Conservation (phyloP, 1,140 invertebrate species). For the Holotrichia oblita region DNA sequence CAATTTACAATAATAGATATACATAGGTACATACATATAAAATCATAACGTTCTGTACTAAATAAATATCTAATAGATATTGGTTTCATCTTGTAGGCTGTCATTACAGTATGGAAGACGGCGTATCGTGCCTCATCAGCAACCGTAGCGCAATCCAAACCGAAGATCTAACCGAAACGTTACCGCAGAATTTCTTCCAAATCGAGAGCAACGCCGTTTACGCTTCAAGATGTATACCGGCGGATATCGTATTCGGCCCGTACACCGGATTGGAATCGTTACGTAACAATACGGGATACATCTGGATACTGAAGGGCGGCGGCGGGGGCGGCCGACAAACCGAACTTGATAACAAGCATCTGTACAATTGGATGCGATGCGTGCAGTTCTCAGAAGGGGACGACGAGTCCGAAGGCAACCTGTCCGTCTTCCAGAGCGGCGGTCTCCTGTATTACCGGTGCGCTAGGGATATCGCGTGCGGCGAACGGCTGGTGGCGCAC, state of each 20-base stretch:
- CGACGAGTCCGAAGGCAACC: background rate
- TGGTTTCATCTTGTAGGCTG: no score
- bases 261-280: background rate
- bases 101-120: slow-evolving; percentile 1
- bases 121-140: background rate
- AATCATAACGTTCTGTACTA: no score
- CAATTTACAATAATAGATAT: no score
- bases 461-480: background rate
- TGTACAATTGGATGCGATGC: slow-evolving; percentile 1
- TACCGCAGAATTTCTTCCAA: background rate
- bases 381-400: background rate
- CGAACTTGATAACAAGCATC: background rate
- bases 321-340: background rate
- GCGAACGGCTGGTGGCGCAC: background rate
- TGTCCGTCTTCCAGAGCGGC: background rate
- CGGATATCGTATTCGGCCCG: background rate
- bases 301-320: background rate
- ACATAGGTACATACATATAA: no score
- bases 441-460: background rate
- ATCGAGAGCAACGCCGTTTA: background rate
- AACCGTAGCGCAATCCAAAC: background rate
- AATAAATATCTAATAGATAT: no score
- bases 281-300: background rate
- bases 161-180: background rate
- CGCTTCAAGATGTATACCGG: background rate